A percentile compares a stretch with the other conserved stretches of the same genome.
phyloP scores from a whole-genome alignment of 2,113 vertebrate genomes.

The Piaya cayana region DNA sequence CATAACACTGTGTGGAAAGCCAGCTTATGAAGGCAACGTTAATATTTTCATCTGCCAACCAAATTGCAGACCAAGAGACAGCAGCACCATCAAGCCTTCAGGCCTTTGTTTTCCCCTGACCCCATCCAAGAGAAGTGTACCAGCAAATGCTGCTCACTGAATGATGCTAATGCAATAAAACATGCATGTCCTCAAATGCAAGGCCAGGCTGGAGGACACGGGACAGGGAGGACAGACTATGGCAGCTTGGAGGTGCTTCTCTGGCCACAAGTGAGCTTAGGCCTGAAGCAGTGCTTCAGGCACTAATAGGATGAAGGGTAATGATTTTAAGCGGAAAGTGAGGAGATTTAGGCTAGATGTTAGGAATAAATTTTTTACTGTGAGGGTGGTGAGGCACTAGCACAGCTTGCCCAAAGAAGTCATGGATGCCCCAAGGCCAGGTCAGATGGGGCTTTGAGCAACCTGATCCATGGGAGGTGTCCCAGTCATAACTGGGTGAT shows the following conservation, averaged over 20 bases:
- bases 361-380: too few relatives aligned
- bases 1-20: rapidly evolving
- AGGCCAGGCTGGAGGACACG: neutral
- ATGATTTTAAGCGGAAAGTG: too few relatives aligned
- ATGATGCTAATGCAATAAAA: neutral
- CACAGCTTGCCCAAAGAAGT: too few relatives aligned
- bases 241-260: neutral
- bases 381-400: too few relatives aligned
- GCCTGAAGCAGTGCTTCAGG: neutral
- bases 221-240: neutral
- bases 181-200: neutral
- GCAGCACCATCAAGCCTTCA: neutral
- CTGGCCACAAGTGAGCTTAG: neutral
- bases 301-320: too few relatives aligned
- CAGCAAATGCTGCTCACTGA: neutral
- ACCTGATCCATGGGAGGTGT: too few relatives aligned
- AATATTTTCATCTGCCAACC: neutral
- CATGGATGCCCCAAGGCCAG: too few relatives aligned
- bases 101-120: neutral
- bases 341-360: too few relatives aligned
- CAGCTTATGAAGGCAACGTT: neutral
- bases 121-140: rapidly evolving
- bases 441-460: too few relatives aligned
- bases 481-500: too few relatives aligned
- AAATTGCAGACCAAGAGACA: neutral